Evolutionary conservation across 2,797 vertebrate species (phyloP).

Genomic region (Odontamblyopus rebecca): DNA sequence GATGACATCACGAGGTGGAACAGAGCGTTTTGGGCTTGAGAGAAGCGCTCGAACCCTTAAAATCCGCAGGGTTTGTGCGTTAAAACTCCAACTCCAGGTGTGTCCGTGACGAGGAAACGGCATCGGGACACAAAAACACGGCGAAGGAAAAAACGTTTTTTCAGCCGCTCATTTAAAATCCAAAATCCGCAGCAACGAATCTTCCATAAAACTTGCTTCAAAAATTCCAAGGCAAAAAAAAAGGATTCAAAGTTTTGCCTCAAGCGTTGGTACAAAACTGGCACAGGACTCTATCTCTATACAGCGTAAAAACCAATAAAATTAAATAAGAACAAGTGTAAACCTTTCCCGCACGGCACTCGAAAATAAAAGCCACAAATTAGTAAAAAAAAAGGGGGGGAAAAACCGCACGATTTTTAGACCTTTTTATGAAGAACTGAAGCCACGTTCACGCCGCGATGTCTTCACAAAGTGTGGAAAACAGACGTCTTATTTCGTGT

Average conservation of each 20-base stretch:
- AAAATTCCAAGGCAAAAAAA: conserved; percentile 82
- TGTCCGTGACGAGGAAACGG: no score
- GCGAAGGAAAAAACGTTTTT: no score
- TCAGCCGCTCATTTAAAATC: no score
- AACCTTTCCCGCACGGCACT: conserved; percentile 93
- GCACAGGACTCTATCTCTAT: conserved; percentile 96
- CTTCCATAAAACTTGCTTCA: conserved; percentile 57
- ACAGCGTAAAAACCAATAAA: conserved; percentile 99
- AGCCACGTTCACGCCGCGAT: conserved; percentile 4
- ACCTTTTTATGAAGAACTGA: conserved; percentile 62
- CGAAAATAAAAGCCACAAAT: conserved; percentile 86
- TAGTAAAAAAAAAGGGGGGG: conserved; percentile 82
- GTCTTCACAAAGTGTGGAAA: no score
- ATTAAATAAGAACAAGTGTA: conserved; percentile 95
- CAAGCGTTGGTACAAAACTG: conserved; percentile 98
- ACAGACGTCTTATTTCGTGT: no score
- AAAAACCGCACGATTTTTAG: conserved; percentile 73
- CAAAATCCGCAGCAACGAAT: no score
- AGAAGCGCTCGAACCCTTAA: no score
- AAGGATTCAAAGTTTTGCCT: conserved; percentile 69
- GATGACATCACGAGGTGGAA: no score
- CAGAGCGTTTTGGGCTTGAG: no score
- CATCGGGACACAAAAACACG: no score
- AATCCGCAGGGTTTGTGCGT: no score
- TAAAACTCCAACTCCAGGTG: no score